phyloP scores from a whole-genome alignment of 1,140 invertebrate genomes.

The Polypedilum pembai region DNA sequence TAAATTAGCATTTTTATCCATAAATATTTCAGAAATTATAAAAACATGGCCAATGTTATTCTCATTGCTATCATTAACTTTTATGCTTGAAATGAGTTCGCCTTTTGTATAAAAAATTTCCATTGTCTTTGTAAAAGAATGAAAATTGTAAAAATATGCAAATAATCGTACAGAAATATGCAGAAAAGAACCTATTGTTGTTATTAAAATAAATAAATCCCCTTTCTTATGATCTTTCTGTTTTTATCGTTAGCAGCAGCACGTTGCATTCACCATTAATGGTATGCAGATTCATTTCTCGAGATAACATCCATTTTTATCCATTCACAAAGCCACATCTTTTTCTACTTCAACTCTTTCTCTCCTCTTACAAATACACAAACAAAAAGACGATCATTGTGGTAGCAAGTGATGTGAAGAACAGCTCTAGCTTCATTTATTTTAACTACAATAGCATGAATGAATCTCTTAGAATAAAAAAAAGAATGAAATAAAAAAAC shows the following conservation, averaged over 20 bases:
- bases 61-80: conserved; percentile 27
- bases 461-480: background rate
- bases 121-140: background rate
- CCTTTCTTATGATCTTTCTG: background rate
- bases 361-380: too few relatives aligned
- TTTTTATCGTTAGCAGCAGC: background rate
- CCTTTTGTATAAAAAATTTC: background rate
- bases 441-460: background rate
- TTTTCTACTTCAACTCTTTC: too few relatives aligned
- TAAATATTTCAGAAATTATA: too few relatives aligned
- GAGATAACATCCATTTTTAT: conserved; percentile 5
- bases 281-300: conserved; percentile 2
- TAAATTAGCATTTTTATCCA: too few relatives aligned
- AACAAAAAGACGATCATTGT: too few relatives aligned
- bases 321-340: background rate
- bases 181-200: background rate
- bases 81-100: conserved; percentile 1
- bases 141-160: conserved; percentile 14
- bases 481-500: background rate
- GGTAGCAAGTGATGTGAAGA: too few relatives aligned
- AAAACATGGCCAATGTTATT: background rate
- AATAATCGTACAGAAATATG: background rate
- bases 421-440: too few relatives aligned
- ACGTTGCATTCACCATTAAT: conserved; percentile 9
- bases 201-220: conserved; percentile 19